Evolutionary conservation across 2,888 invertebrate genomes (phyloP), one percentile per base, ranked within the genome.

Genomic region (Copidosoma aretas): DNA sequence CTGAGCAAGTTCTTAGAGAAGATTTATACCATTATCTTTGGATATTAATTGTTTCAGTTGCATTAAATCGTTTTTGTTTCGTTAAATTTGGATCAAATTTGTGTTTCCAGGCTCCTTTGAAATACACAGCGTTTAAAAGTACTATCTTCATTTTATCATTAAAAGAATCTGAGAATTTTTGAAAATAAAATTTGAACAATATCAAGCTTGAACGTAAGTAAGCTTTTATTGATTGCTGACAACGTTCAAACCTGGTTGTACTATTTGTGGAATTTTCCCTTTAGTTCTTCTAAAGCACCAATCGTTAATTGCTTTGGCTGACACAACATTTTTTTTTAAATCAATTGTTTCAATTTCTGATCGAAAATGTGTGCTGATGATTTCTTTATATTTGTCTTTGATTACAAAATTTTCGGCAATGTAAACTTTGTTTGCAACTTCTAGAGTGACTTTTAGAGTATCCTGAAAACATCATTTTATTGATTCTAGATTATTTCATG

Each of bases 261-360:
- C 84, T 1, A 98, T 85, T 76, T 95, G 87, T 75, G 90, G 89
- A 67, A 98, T 97, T 81, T 91, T 93, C 10, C 91, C 84, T 63
- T 93, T 90, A 0, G 98, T 98, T 78, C 93, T 88, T 8, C 87
- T 81, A 78, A 90, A 90, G 52, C 89, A 93, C 93, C 95, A 96
- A 46, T 82, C 76, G 79, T 98, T 98, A 59, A 98, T 95, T 0
- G 80, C 82, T 5, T 81, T 73, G 3, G 85, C 82, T 0, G 84
- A 75, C 0, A 86, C 87, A 1, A 79, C 82, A 1, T 75, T 77
- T 1, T 86, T 81, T 0, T 65, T 75, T 75, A 94, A 94, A 77
- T 93, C 81, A 0, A 93, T 72, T 57, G 85, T 84, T 77, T 91
- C 86, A 8, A 90, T 87, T 41, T 87, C 88, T 1, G 92, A 88